phyloP scores from a whole-genome alignment of 1,140 invertebrate genomes.

The Lepidurus packardi region DNA sequence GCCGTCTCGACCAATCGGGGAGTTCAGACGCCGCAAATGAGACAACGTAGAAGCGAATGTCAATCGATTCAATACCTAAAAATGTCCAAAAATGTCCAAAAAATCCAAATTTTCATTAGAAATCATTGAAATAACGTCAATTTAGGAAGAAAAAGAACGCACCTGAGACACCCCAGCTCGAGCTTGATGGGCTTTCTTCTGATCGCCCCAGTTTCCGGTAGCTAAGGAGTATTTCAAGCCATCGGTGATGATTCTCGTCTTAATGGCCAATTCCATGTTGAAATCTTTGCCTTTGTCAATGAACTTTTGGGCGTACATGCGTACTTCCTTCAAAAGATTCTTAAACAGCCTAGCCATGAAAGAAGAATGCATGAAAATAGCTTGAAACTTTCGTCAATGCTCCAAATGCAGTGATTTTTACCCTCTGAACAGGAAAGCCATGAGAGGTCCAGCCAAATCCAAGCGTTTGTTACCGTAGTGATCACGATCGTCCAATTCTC shows the following conservation, averaged over 20 bases:
- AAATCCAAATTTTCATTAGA: background rate
- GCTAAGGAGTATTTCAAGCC: constrained; percentile 95
- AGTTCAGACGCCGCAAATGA: constrained; percentile 93
- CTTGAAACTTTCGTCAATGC: constrained; percentile 22
- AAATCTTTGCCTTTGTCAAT: constrained; percentile 98
- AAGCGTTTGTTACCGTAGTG: constrained; percentile 98
- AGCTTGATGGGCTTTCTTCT: constrained; percentile 98
- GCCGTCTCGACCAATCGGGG: constrained; percentile 96
- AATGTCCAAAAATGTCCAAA: background rate
- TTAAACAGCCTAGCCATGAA: constrained; percentile 61
- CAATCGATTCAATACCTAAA: constrained; percentile 80
- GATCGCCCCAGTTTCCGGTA: constrained; percentile 99
- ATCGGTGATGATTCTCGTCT: constrained; percentile 96
- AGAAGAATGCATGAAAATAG: background rate
- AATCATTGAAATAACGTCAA: background rate
- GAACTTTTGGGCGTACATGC: constrained; percentile 97
- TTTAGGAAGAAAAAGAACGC: constrained; percentile 26
- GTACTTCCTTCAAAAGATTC: constrained; percentile 89
- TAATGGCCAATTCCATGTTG: constrained; percentile 93
- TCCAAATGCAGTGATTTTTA: constrained; percentile 39
- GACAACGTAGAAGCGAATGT: constrained; percentile 97
- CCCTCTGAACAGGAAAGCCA: constrained; percentile 92
- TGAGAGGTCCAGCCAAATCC: constrained; percentile 90
- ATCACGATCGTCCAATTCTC: constrained; percentile 97
- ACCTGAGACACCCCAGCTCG: constrained; percentile 85